Conservation (phyloP, 2,888 invertebrate genomes). For the Trilocha varians region DNA sequence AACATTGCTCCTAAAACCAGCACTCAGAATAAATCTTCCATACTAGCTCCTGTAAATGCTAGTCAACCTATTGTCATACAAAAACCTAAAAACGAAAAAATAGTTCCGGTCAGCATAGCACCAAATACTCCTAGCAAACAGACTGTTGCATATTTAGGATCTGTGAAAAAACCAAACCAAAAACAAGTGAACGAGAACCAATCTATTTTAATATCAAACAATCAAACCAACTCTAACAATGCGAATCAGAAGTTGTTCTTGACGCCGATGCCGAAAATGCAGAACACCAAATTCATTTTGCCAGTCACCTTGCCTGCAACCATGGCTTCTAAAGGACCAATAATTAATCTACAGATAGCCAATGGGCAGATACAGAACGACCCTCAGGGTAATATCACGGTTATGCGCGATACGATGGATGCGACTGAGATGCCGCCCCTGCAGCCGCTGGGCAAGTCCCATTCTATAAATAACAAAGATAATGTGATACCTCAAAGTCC, state of each 20-base stretch:
- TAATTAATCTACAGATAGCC: conserved; percentile 79
- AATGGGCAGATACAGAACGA: conserved; percentile 77
- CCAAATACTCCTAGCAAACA: conserved; percentile 54
- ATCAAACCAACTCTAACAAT: conserved; percentile 48
- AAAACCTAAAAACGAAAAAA: conserved; percentile 66
- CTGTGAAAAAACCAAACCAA: conserved; percentile 64
- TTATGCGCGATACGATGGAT: conserved; percentile 67
- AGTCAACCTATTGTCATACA: conserved; percentile 73
- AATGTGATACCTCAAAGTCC: conserved; percentile 33
- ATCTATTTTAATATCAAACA: conserved; percentile 61
- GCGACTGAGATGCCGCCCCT: conserved; percentile 55
- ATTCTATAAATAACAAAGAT: conserved; percentile 49
- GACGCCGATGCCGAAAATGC: conserved; percentile 74
- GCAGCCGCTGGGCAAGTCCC: conserved; percentile 50
- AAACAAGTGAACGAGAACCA: conserved; percentile 55
- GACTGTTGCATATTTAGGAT: conserved; percentile 68
- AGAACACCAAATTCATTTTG: conserved; percentile 68
- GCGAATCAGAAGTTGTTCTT: conserved; percentile 73
- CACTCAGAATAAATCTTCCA: conserved; percentile 48
- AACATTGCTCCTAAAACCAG: conserved; percentile 57
- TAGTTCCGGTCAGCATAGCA: conserved; percentile 64
- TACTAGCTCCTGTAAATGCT: conserved; percentile 50
- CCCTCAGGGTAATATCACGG: conserved; percentile 75
- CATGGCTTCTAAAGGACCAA: conserved; percentile 73
- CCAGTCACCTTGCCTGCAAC: conserved; percentile 68